Evolutionary conservation across 2,888 invertebrate genomes (phyloP).

Genomic region (Drosophila meridionalis): DNA sequence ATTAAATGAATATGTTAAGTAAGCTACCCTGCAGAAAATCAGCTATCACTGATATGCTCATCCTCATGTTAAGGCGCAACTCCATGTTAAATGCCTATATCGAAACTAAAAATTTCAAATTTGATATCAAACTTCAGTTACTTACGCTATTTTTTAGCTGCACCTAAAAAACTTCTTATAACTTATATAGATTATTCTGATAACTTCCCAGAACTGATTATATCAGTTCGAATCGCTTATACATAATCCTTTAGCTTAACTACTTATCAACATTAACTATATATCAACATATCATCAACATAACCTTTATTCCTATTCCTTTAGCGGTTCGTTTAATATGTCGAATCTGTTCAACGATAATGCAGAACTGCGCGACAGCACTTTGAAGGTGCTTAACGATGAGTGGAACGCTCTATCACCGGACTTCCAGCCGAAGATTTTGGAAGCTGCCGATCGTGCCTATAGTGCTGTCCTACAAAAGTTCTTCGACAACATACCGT

Average conservation of each 20-base stretch:
- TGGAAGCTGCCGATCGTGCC: slow-evolving; percentile 38
- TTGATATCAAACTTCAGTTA: too few species aligned
- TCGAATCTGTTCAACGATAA: slow-evolving; percentile 75
- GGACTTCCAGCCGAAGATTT: slow-evolving; percentile 66
- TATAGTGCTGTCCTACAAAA: slow-evolving; percentile 28
- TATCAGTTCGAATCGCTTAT: too few species aligned
- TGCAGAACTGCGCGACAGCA: slow-evolving; percentile 64
- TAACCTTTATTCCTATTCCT: background rate
- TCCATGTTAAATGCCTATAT: too few species aligned
- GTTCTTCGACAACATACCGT: slow-evolving; percentile 60
- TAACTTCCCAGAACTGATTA: too few species aligned
- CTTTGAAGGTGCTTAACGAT: slow-evolving; percentile 68
- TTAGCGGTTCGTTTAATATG: slow-evolving; percentile 65
- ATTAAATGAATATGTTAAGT: background rate
- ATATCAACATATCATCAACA: too few species aligned
- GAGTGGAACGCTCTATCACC: slow-evolving; percentile 65
- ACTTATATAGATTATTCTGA: background rate
- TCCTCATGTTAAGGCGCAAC: background rate
- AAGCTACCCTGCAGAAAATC: too few species aligned
- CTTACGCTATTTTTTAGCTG: background rate
- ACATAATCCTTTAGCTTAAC: too few species aligned
- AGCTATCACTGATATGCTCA: too few species aligned
- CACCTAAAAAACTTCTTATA: background rate
- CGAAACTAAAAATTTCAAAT: too few species aligned
- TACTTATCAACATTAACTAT: too few species aligned